Conservation (phyloP, 2,113 vertebrate genomes). For the Elachura formosa region DNA sequence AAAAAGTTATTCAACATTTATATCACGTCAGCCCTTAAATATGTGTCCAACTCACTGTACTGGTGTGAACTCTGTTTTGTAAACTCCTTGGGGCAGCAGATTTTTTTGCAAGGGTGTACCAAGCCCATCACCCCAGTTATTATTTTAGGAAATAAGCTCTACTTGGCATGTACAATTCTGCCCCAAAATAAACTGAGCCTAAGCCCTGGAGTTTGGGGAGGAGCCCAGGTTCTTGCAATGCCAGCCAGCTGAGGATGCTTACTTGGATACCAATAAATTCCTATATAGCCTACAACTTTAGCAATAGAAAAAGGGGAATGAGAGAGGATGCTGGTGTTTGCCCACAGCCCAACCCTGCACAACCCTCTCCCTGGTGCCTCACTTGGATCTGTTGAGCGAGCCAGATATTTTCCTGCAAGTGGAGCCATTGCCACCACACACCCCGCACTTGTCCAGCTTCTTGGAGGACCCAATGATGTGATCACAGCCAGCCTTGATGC, state of each 20-base stretch:
- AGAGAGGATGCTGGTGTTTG: not conserved
- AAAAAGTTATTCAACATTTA: not conserved
- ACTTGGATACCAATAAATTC: not conserved
- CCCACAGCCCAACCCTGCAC: not conserved
- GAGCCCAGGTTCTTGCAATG: not conserved
- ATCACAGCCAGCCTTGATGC: conserved; percentile 95
- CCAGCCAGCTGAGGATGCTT: not conserved
- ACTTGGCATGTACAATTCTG: not conserved
- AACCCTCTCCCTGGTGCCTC: not conserved
- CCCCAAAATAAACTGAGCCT: not conserved
- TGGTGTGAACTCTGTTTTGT: not conserved
- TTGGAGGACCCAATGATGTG: conserved; percentile 87
- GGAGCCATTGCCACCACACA: conserved; percentile 86
- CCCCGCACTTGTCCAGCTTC: conserved; percentile 91
- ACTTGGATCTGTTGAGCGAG: conserved; percentile 85
- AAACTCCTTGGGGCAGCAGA: not conserved
- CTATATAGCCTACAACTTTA: not conserved
- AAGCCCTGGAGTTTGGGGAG: not conserved
- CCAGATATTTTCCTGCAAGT: conserved; percentile 89
- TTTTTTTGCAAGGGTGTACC: fast-evolving
- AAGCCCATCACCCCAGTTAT: not conserved
- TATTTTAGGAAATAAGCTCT: not conserved
- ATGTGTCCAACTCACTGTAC: fast-evolving
- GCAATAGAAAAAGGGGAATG: not conserved
- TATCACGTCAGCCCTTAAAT: not conserved